Percentiles rank a stretch among this genome's conserved stretches.
Evolutionary conservation across 35 echinoderm and acorn worm species (phyloP).

Genomic region (Strongylocentrotus purpuratus): DNA sequence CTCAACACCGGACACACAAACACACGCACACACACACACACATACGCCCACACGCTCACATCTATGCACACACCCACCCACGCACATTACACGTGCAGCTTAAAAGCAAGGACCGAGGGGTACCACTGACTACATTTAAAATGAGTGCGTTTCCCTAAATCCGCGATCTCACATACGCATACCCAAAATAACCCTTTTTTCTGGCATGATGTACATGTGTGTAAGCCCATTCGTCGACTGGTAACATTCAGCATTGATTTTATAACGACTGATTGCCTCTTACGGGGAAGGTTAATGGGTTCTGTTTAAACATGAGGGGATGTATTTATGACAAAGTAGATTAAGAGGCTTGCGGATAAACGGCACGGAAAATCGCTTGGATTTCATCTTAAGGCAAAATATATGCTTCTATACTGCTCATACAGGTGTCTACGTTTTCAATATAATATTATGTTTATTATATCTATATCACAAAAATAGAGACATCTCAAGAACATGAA

Average conservation of each 20-base stretch:
- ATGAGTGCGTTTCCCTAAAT: not conserved
- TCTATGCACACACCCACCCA: not conserved
- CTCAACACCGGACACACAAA: not conserved
- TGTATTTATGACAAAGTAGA: not conserved
- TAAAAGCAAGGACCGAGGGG: not conserved
- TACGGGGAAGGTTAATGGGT: not conserved
- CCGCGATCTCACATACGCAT: not conserved
- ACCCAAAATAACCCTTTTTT: not conserved
- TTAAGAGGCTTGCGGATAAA: not conserved
- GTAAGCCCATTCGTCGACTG: not conserved
- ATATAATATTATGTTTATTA: too few species aligned
- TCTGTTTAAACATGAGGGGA: not conserved
- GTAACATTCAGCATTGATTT: not conserved
- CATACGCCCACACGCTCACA: not conserved
- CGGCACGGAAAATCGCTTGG: not conserved
- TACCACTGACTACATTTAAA: not conserved
- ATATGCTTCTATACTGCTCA: too few species aligned
- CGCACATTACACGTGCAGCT: not conserved
- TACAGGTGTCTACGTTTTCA: too few species aligned
- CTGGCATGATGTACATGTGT: not conserved
- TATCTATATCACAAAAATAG: too few species aligned
- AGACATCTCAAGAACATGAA: too few species aligned
- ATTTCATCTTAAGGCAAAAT: not conserved
- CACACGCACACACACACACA: not conserved
- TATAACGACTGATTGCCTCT: not conserved